Percentiles rank a stretch among this genome's conserved stretches.
Conservation (phyloP, 2,113 vertebrate genomes). For the Platysternon megacephalum region DNA sequence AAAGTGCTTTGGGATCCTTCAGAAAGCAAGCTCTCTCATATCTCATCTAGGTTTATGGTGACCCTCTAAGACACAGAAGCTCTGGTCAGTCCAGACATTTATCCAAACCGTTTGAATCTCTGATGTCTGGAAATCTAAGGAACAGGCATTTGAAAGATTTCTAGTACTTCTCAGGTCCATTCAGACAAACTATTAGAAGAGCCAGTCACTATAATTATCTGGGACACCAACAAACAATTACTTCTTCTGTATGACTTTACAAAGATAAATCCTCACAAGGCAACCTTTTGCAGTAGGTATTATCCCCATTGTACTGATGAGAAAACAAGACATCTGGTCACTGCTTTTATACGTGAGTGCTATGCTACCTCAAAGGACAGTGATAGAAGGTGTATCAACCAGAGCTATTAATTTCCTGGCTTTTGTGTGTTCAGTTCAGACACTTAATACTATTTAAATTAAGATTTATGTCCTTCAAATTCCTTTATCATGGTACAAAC, state of each 20-base stretch:
- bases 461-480: constrained; percentile 38
- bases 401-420: not conserved
- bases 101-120: constrained; percentile 41
- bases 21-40: constrained; percentile 24
- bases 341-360: not conserved
- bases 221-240: constrained; percentile 31
- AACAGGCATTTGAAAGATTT: constrained; percentile 1
- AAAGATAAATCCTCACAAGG: constrained; percentile 36
- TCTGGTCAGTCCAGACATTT: constrained; percentile 40
- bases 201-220: constrained; percentile 50
- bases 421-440: not conserved
- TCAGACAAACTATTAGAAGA: constrained; percentile 53
- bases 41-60: constrained; percentile 22
- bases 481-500: constrained; percentile 5
- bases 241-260: constrained; percentile 23
- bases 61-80: constrained; percentile 28
- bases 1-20: constrained; percentile 31
- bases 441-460: constrained; percentile 11
- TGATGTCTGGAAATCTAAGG: constrained; percentile 23
- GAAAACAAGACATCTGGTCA: not conserved
- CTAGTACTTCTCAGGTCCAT: constrained; percentile 46
- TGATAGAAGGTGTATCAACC: constrained; percentile 4
- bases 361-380: not conserved
- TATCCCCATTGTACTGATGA: not conserved
- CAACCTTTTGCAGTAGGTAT: not conserved